phyloP scores from a whole-genome alignment of 2,113 vertebrate genomes.

The Scolopax mira region DNA sequence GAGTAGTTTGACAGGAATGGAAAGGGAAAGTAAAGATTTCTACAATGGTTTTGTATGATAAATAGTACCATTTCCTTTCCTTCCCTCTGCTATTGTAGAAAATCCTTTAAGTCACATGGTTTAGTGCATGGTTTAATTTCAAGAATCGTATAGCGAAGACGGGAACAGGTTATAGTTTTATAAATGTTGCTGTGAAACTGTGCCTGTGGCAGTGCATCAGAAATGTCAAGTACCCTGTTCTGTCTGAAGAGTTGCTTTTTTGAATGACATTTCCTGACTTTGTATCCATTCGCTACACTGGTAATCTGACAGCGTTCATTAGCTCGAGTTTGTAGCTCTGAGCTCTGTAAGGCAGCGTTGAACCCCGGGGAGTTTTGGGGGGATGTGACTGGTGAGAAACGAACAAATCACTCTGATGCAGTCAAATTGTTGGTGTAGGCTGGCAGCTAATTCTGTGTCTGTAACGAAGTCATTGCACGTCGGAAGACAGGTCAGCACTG shows the following conservation, averaged over 20 bases:
- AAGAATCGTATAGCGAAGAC: background rate
- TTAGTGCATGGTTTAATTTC: conserved; percentile 4
- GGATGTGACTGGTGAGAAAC: background rate
- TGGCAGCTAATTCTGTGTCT: background rate
- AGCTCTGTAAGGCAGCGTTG: background rate
- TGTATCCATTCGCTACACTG: background rate
- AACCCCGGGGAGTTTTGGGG: background rate
- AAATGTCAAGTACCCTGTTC: background rate
- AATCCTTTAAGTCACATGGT: background rate
- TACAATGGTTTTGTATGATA: background rate
- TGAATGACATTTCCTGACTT: background rate
- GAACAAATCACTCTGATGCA: accelerated
- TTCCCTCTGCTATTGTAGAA: background rate
- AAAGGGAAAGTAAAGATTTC: background rate
- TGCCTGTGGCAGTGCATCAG: background rate
- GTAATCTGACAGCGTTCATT: background rate
- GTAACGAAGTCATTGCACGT: background rate
- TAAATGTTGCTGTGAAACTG: background rate
- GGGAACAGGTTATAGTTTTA: background rate
- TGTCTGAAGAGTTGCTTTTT: background rate
- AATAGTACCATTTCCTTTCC: background rate
- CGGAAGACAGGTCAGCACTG: background rate
- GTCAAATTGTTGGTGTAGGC: background rate
- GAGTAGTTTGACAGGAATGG: background rate
- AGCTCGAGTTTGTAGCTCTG: background rate